A percentile compares a stretch with the other conserved stretches of the same genome.
Evolutionary conservation across 2,797 vertebrate genomes (phyloP).

Genomic region (Anolis apletophallus): DNA sequence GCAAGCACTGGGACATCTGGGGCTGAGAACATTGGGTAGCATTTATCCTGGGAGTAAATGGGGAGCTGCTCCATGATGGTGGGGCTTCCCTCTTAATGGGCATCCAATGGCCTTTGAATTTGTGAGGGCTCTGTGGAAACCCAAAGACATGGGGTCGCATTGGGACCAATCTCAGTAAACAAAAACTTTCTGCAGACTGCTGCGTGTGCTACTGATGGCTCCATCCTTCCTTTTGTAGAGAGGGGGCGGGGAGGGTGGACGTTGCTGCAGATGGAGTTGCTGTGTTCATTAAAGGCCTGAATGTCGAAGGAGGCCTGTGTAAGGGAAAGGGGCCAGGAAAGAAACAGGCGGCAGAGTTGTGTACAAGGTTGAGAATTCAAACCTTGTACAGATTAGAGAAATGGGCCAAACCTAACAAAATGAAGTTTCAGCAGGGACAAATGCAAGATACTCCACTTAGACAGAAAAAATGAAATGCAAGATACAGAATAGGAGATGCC

Average conservation of each 20-base stretch:
- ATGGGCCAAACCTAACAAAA: no score
- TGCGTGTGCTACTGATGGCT: background rate
- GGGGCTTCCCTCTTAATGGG: background rate
- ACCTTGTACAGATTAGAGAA: no score
- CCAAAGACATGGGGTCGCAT: background rate
- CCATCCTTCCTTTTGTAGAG: background rate
- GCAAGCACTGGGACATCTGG: background rate
- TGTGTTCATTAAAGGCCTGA: constrained; percentile 85
- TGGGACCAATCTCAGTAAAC: background rate
- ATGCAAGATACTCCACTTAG: no score
- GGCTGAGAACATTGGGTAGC: background rate
- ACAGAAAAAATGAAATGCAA: no score
- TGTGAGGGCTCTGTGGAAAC: background rate
- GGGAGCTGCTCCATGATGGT: background rate
- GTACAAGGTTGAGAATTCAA: no score
- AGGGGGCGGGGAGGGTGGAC: constrained; percentile 57
- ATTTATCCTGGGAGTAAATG: no score
- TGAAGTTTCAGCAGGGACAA: no score
- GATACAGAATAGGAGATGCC: no score
- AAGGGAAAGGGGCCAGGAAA: background rate
- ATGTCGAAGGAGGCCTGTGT: constrained; percentile 85
- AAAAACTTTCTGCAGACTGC: background rate
- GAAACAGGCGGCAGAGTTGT: background rate
- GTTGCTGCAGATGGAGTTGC: constrained; percentile 86
- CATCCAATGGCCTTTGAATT: background rate